Evolutionary conservation across 2,797 vertebrate species (phyloP).

Genomic region (Vireo griseus): DNA sequence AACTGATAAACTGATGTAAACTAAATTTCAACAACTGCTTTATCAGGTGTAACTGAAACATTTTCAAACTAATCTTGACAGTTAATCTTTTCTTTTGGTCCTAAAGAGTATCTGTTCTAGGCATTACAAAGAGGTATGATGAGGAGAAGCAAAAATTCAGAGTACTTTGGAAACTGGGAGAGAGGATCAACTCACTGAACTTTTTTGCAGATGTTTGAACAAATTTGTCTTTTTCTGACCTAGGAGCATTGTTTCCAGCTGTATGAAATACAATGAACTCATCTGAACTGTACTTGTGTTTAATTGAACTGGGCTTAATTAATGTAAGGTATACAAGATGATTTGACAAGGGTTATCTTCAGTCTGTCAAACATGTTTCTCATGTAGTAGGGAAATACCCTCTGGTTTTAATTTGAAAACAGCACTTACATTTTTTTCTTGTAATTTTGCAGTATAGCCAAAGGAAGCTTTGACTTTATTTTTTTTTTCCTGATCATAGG

Average conservation of each 20-base stretch:
- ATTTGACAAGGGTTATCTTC: neutral
- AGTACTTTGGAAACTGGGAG: neutral
- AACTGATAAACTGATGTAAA: neutral
- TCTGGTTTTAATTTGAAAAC: neutral
- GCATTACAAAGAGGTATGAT: neutral
- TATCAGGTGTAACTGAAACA: neutral
- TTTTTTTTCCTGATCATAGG: neutral
- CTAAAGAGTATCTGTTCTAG: neutral
- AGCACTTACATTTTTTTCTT: neutral
- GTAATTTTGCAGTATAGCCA: neutral
- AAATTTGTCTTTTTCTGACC: neutral
- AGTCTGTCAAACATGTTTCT: neutral
- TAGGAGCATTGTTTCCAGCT: neutral
- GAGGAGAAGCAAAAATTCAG: neutral
- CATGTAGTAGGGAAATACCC: neutral
- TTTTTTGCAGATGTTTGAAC: neutral
- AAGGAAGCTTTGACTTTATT: neutral
- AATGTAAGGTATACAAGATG: neutral
- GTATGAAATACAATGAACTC: neutral
- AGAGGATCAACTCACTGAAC: neutral
- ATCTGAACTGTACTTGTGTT: neutral
- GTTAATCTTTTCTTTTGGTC: rapidly evolving
- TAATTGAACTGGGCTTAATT: neutral
- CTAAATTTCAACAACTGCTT: neutral
- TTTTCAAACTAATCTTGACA: neutral